These are phyloP conservation scores for Axinella damicornis DNA, from an alignment of 37 sponge, comb jelly and placozoan species.

Conservation along the genomic window DNA sequence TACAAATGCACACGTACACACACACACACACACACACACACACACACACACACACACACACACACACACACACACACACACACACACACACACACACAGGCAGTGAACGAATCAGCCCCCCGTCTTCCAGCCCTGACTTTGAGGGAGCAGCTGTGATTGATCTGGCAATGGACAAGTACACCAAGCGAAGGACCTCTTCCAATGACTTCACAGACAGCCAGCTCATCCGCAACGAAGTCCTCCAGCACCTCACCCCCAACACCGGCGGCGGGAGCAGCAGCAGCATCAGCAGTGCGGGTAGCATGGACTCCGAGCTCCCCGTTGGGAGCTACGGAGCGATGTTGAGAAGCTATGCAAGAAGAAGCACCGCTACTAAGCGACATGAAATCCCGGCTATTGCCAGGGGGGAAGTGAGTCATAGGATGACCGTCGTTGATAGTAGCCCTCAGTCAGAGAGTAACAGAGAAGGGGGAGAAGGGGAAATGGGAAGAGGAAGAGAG, in stretches of 20 bases:
- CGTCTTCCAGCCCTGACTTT: conserved; percentile 32
- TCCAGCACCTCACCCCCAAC: not conserved
- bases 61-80: no score
- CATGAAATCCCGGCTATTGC: not conserved
- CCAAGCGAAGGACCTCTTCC: not conserved
- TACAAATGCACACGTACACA: no score
- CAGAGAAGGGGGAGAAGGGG: not conserved
- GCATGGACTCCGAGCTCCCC: not conserved
- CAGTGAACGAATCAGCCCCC: conserved; percentile 41
- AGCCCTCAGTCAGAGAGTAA: no score
- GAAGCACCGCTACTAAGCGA: not conserved
- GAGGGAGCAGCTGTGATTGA: conserved; percentile 28
- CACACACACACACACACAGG: not conserved
- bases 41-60: no score
- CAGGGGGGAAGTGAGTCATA: no score
- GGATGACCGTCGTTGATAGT: no score
- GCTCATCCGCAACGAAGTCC: conserved; percentile 24
- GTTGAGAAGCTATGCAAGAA: conserved; percentile 32
- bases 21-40: no score
- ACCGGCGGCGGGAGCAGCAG: not conserved
- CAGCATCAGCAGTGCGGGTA: not conserved
- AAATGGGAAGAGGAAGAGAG: not conserved
- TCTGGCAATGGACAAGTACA: conserved; percentile 36
- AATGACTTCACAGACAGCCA: conserved; percentile 18
- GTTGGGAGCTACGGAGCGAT: conserved; percentile 33